These are phyloP conservation scores for Sitta europaea DNA, from an alignment of 2,113 vertebrate genomes.

Conservation along the genomic window DNA sequence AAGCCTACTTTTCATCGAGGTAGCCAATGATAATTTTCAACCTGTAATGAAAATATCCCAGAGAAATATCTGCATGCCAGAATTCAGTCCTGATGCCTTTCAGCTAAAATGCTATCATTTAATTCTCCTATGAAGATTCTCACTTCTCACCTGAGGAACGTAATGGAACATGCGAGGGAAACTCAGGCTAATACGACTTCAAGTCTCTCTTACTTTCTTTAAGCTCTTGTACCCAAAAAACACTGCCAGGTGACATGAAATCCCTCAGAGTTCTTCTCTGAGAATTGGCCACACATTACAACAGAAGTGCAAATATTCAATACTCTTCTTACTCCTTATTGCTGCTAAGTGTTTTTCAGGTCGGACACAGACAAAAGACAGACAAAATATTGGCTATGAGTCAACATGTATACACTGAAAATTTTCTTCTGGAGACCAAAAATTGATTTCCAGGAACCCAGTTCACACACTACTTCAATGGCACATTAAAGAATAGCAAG, in stretches of 20 bases:
- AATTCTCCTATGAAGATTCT: not conserved
- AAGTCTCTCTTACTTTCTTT: not conserved
- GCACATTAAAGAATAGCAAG: not conserved
- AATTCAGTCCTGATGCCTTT: not conserved
- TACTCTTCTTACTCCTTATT: not conserved
- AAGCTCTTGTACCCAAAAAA: not conserved
- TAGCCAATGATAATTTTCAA: not conserved
- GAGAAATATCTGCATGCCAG: not conserved
- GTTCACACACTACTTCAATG: not conserved
- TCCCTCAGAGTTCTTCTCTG: not conserved
- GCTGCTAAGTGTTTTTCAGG: not conserved
- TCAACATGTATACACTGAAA: not conserved
- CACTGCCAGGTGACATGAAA: not conserved
- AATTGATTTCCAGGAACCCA: not conserved
- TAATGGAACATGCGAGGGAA: not conserved
- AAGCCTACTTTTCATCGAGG: not conserved
- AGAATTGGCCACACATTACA: not conserved
- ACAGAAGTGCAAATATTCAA: not conserved
- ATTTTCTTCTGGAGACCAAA: not conserved
- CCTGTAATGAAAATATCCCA: not conserved
- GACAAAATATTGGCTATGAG: not conserved
- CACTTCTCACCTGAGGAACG: not conserved
- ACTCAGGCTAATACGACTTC: not conserved
- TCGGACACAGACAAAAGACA: rapidly evolving
- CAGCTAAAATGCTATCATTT: not conserved